A percentile compares a stretch with the other conserved stretches of the same genome.
These are phyloP conservation scores for Eufriesea mexicana DNA, from an alignment of 1,140 invertebrate species.

Conservation along the genomic window DNA sequence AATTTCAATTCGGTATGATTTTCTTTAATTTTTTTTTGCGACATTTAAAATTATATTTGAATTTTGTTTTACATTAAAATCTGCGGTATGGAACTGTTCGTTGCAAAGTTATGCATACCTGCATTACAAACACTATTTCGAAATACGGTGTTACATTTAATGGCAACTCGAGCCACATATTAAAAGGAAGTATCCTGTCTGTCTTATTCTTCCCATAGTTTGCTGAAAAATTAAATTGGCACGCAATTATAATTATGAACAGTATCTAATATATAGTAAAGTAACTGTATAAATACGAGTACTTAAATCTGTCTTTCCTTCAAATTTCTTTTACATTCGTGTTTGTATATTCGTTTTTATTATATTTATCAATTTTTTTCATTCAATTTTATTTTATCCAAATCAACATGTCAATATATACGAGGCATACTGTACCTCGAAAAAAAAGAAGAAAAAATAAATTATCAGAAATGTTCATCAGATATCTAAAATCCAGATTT, in stretches of 20 bases:
- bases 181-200: slow-evolving; percentile 58
- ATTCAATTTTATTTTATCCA: too few species aligned
- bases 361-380: too few species aligned
- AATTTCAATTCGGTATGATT: neutral
- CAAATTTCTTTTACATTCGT: too few species aligned
- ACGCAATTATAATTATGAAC: neutral
- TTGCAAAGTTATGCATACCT: slow-evolving; percentile 50
- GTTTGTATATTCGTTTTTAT: too few species aligned
- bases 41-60: neutral
- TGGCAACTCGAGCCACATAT: slow-evolving; percentile 57
- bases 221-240: neutral
- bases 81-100: too few species aligned
- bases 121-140: slow-evolving; percentile 48
- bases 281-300: too few species aligned
- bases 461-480: too few species aligned
- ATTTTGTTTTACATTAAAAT: too few species aligned
- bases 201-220: slow-evolving; percentile 45
- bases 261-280: too few species aligned
- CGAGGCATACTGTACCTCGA: neutral
- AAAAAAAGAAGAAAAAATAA: too few species aligned
- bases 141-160: slow-evolving; percentile 53
- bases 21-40: neutral
- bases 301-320: too few species aligned
- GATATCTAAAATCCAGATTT: too few species aligned
- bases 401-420: neutral